Base-by-base conservation (phyloP, 2,797 vertebrate species). In the Cryptoprocta ferox region DNA sequence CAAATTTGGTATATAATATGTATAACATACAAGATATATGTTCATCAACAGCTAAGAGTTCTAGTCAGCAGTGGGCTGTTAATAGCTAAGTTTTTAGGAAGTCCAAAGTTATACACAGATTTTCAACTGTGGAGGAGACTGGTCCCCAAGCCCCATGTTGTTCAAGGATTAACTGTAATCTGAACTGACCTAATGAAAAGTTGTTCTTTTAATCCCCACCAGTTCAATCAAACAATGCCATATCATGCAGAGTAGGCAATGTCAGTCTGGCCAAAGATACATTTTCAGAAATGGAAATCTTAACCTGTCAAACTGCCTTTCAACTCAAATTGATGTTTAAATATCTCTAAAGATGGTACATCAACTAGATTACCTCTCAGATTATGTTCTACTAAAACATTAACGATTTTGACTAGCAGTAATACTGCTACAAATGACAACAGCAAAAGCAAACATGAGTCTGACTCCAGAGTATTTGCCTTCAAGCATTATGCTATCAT, bases 241-340 rank as follows among this genome's bases (percentile, higher is more conserved):
- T 21, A 78, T 39, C 39, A 79, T 37, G 76, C n/a, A 80, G 16
- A 97, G 59, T 0, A 83, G 12, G 4, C 66, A 13, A 45, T 87
- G 91, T 83, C 56, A 88, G 14, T 66, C 42, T 56, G 11, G 7
- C 42, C 18, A 79, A 93, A 59, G 21, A 66, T 26, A 79, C 1
- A 80, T 70, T 93, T 97, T 94, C 59, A 65, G 53, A 95, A 94
- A 83, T 35, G 66, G 83, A 82, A 89, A 80, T 16, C 7, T 92
- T 95, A 89, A 59, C 37, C 35, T 92, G 5, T 42, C 63, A 87
- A 65, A 87, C 2, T 70, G 9, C 16, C 84, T 21, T 80, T 83
- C 35, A 48, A 68, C 7, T 81, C 78, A 81, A 61, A 75, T 0
- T 35, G n/a, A 66, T 45, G 10, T 37, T 70, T 61, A 85, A 92